A percentile compares a stretch with the other conserved stretches of the same genome.
Evolutionary conservation across 1,140 invertebrate genomes (phyloP).

Genomic region (Magallana gigas): DNA sequence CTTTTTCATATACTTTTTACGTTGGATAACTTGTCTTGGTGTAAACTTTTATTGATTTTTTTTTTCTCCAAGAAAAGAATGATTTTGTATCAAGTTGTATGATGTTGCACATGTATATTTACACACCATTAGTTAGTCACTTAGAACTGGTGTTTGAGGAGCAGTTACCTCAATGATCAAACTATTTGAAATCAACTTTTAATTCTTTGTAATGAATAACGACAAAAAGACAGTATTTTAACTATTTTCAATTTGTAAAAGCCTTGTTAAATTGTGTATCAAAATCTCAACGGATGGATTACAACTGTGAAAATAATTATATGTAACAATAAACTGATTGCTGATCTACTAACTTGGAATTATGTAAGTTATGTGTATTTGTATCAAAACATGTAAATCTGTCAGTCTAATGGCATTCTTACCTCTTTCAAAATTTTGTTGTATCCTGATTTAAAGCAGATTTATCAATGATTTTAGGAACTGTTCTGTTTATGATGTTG

Average conservation of each 20-base stretch:
- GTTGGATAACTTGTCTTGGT: no score
- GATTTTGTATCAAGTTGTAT: background rate
- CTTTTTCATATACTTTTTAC: background rate
- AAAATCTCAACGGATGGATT: constrained; percentile 19
- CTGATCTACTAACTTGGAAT: constrained; percentile 28
- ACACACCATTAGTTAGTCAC: background rate
- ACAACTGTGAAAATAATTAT: constrained; percentile 10
- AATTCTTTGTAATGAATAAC: background rate
- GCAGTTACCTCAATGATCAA: no score
- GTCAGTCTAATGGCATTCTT: background rate
- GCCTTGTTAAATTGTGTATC: background rate
- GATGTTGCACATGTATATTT: background rate
- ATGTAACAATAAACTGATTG: constrained; percentile 35
- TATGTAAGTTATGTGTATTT: constrained; percentile 24
- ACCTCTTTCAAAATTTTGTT: background rate
- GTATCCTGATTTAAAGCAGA: background rate
- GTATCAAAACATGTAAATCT: constrained; percentile 14
- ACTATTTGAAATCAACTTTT: background rate
- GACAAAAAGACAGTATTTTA: background rate
- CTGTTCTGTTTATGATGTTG: no score
- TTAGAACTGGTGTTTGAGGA: no score
- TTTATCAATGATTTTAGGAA: background rate
- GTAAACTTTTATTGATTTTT: background rate
- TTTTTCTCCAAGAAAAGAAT: background rate
- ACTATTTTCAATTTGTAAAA: constrained; percentile 21